Evolutionary conservation across 2,113 vertebrate genomes (phyloP).

Genomic region (Takifugu bimaculatus): DNA sequence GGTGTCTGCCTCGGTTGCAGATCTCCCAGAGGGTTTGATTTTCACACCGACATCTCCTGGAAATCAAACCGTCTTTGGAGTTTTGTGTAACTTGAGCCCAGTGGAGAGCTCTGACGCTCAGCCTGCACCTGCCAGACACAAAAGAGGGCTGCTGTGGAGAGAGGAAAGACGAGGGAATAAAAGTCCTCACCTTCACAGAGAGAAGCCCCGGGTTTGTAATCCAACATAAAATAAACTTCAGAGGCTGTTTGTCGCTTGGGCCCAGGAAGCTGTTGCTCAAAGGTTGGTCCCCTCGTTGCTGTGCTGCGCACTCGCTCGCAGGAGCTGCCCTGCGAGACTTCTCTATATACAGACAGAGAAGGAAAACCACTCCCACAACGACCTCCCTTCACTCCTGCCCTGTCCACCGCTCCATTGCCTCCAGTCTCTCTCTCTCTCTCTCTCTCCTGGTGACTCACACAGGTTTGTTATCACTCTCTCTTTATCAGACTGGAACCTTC

Average conservation of each 20-base stretch:
- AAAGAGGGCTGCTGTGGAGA: slow-evolving; percentile 3
- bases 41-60: neutral
- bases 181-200: neutral
- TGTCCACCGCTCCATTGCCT: slow-evolving; percentile 31
- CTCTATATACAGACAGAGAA: slow-evolving; percentile 64
- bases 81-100: slow-evolving; percentile 30
- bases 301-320: slow-evolving; percentile 8
- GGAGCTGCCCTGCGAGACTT: slow-evolving; percentile 48
- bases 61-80: slow-evolving; percentile 1
- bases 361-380: slow-evolving; percentile 53
- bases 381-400: slow-evolving; percentile 11
- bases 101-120: slow-evolving; percentile 2
- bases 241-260: slow-evolving; percentile 20
- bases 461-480: neutral
- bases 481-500: neutral
- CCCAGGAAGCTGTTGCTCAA: slow-evolving; percentile 18
- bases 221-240: slow-evolving; percentile 29
- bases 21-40: no score
- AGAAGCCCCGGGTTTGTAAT: slow-evolving; percentile 45
- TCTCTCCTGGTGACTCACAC: neutral
- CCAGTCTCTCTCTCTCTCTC: slow-evolving; percentile 6
- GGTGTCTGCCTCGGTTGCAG: no score
- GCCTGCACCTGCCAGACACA: slow-evolving; percentile 53
- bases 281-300: slow-evolving; percentile 27
- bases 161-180: neutral